These are phyloP conservation scores for Ephydatia muelleri DNA, from an alignment of 37 sponge, comb jelly and placozoan genomes.

Conservation along the genomic window DNA sequence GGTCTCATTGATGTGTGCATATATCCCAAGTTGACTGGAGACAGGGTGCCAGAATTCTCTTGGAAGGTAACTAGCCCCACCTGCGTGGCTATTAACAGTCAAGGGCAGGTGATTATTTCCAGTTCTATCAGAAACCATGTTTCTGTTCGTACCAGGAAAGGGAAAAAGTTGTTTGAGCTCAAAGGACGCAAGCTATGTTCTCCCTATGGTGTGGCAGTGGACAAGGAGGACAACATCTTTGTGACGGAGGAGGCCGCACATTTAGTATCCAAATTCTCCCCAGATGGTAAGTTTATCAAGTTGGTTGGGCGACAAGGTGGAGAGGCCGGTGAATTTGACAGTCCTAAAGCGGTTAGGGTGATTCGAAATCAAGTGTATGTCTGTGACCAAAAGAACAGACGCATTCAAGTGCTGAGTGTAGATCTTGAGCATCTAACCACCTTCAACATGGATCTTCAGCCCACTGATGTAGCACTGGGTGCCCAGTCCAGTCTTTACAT, in stretches of 20 bases:
- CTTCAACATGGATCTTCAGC: not conserved
- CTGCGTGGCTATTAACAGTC: not conserved
- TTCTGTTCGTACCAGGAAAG: not conserved
- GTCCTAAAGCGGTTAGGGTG: conserved; percentile 37
- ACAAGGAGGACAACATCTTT: conserved; percentile 39
- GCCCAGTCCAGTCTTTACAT: not conserved
- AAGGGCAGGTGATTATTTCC: not conserved
- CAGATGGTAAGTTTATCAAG: conserved; percentile 7
- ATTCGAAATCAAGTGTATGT: conserved; percentile 23
- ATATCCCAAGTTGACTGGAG: not conserved
- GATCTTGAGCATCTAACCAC: not conserved
- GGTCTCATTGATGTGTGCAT: conserved; percentile 2
- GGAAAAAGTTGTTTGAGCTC: not conserved
- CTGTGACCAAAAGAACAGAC: conserved; percentile 46
- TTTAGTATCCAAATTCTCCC: not conserved
- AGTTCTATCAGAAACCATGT: not conserved
- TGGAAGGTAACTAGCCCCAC: not conserved
- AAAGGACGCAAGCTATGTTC: not conserved
- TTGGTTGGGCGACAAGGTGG: conserved; percentile 19
- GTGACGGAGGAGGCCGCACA: conserved; percentile 20
- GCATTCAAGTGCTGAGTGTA: conserved; percentile 19
- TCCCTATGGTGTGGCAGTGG: conserved; percentile 48
- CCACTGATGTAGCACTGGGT: not conserved
- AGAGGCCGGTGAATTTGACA: conserved; percentile 29
- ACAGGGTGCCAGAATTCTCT: not conserved